Conservation (phyloP, 2,113 vertebrate species). For the Lophochroa leadbeateri region DNA sequence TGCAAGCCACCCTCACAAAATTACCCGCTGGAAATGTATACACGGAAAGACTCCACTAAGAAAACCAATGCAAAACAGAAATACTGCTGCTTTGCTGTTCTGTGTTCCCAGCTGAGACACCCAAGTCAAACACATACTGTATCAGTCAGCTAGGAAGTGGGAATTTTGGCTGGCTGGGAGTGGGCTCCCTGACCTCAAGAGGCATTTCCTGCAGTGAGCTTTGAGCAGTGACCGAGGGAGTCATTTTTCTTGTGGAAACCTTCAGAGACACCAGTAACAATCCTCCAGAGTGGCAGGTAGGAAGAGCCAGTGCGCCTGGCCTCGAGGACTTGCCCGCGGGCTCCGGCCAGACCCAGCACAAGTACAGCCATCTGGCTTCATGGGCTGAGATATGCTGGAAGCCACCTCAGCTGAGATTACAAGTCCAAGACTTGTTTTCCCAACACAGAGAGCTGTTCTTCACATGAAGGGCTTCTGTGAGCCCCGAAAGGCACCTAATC, state of each 20-base stretch:
- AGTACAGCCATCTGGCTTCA: neutral
- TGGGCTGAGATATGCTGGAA: fast-evolving
- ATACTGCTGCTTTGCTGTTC: neutral
- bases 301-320: fast-evolving
- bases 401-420: neutral
- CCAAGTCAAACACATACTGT: neutral
- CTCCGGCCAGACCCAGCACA: neutral
- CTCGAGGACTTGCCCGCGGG: fast-evolving
- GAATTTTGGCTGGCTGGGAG: neutral
- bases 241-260: neutral
- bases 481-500: neutral
- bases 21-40: neutral
- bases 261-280: fast-evolving
- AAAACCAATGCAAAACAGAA: neutral
- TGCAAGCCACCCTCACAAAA: neutral
- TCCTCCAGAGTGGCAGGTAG: neutral
- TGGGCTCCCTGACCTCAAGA: neutral
- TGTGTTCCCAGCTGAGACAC: neutral
- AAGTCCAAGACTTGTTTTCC: neutral
- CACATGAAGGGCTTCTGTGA: neutral
- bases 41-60: neutral
- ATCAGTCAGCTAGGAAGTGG: neutral
- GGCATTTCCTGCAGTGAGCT: neutral
- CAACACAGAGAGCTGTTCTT: neutral
- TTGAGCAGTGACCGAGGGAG: neutral